Base-by-base conservation (phyloP, 2,888 invertebrate species). In the Aphodius sticticus region DNA sequence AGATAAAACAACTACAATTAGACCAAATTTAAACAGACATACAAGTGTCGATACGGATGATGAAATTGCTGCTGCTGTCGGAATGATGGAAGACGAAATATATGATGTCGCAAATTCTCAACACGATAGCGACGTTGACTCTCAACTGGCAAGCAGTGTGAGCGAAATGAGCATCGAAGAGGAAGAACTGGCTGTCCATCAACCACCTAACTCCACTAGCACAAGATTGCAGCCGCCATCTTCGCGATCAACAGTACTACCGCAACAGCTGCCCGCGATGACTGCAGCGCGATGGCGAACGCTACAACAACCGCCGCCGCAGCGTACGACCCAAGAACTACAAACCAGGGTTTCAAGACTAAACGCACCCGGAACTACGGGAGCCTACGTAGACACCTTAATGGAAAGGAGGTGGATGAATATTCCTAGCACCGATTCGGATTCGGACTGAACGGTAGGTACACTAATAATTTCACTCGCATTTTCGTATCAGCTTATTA, bases 41-140 rank as follows among this genome's bases (percentile, higher is more conserved):
- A 70, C 71, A 2, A 70, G 26, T 70, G 6, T 26, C 71, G 71
- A 26, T 9, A 70, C 16, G 9, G 71, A 26, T 9, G 71, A 70
- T 5, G 71, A 70, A 70, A 26, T 70, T 70, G 71, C 16, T 16
- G 26, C 71, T 70, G 16, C 71, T 26, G 26, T 16, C 71, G 71
- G 71, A 26, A 70, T 70, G 6, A 7, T 70, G 71, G 71, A 53
- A 53, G 53, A 53, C 12, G 53, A 53, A 53, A 53, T 12, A 53
- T 12, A 53, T 53, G 53, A 53, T 53, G 53, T 3, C 53, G 53
- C 12, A 53, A 7, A 53, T 53, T 53, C 53, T 1, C 9, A 53
- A 9, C 7, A 53, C 53, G 53, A 53, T 53, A 53, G 53, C 53
- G 53, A 53, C 53, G 53, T 53, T 9, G 53, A 7, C 12, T 53